Conservation (phyloP, 53 echinoderm and acorn worm species). For the Hippasteria phrygiana region DNA sequence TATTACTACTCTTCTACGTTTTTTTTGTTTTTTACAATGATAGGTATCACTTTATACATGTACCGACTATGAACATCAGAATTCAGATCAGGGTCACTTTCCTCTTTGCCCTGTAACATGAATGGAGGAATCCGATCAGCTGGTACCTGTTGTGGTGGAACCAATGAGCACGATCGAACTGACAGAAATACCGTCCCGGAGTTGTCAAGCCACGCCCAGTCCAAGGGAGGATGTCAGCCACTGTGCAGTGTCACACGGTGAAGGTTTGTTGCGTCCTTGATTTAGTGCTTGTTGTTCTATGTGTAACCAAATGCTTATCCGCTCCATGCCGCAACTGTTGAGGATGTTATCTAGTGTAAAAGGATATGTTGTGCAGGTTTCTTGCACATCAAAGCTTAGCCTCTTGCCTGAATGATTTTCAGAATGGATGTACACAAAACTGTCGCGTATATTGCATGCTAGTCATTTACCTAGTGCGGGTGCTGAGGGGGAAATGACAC, state of each 20-base stretch:
- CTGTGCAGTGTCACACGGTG: background rate
- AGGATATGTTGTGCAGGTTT: too few species aligned
- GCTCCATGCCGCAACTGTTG: too few species aligned
- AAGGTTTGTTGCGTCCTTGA: background rate
- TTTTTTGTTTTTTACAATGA: background rate
- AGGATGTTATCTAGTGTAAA: too few species aligned
- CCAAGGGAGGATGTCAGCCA: background rate
- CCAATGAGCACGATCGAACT: background rate
- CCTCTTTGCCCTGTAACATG: background rate
- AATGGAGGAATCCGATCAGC: slow-evolving; percentile 15
- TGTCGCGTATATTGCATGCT: too few species aligned
- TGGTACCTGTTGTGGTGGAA: slow-evolving; percentile 4
- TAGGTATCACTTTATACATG: background rate
- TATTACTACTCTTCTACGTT: background rate
- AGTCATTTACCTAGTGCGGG: too few species aligned
- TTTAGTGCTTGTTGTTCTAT: too few species aligned
- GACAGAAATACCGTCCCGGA: slow-evolving; percentile 1
- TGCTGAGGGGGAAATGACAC: too few species aligned
- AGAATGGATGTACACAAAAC: too few species aligned
- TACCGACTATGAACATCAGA: background rate
- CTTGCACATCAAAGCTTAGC: too few species aligned
- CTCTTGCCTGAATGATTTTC: too few species aligned
- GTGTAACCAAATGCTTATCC: too few species aligned
- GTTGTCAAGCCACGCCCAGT: background rate
- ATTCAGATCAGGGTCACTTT: background rate